Conservation (phyloP, 2,888 invertebrate genomes). For the Homarus gammarus region DNA sequence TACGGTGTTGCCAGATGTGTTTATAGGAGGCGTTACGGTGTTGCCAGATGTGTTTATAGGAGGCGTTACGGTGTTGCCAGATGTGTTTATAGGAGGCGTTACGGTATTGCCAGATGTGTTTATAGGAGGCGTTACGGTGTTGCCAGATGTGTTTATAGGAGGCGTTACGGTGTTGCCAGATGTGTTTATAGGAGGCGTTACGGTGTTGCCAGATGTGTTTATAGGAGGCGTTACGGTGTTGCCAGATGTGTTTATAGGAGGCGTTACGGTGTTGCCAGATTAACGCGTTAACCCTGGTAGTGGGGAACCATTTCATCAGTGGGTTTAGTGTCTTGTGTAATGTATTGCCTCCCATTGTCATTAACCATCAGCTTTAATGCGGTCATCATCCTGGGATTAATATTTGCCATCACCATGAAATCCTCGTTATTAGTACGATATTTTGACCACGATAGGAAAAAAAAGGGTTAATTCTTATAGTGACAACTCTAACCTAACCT, state of each 20-base stretch:
- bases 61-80: not conserved
- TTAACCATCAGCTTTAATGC: constrained; percentile 3
- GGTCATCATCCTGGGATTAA: constrained; percentile 3
- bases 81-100: not conserved
- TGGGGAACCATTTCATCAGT: constrained; percentile 3
- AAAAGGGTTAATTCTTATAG: not conserved
- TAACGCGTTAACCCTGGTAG: not conserved
- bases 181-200: not conserved
- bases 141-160: too few relatives aligned
- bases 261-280: not conserved
- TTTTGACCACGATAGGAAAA: not conserved
- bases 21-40: not conserved
- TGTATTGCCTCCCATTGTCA: not conserved
- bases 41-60: not conserved
- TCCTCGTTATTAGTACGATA: not conserved
- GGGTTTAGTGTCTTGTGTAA: not conserved
- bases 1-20: too few relatives aligned
- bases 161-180: not conserved
- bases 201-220: not conserved
- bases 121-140: too few relatives aligned
- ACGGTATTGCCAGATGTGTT: not conserved
- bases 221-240: not conserved
- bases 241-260: not conserved
- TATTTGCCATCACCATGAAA: constrained; percentile 6
- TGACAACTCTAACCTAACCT: not conserved